Percentiles rank a stretch among this genome's conserved stretches.
These are phyloP conservation scores for Pangasius djambal DNA, from an alignment of 2,797 vertebrate species.

Conservation along the genomic window DNA sequence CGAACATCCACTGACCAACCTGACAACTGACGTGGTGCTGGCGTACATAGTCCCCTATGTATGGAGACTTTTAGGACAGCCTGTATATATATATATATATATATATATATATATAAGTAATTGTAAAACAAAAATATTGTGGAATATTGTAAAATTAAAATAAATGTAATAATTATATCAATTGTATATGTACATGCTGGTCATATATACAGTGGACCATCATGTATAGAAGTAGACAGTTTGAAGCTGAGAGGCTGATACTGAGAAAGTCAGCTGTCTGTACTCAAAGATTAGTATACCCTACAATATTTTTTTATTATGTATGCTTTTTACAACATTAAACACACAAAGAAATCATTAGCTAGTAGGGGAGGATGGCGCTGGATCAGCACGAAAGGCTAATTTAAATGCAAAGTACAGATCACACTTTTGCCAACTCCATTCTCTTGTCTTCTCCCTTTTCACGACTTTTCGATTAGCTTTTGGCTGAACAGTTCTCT, in stretches of 20 bases:
- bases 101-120: no score
- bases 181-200: not conserved
- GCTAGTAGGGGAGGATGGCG: not conserved
- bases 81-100: no score
- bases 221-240: not conserved
- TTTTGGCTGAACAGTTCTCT: conserved; percentile 30
- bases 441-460: conserved; percentile 10
- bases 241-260: not conserved
- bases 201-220: not conserved
- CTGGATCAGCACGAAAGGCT: not conserved
- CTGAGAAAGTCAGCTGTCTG: not conserved
- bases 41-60: no score
- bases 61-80: no score
- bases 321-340: not conserved
- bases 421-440: conserved; percentile 14
- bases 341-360: not conserved
- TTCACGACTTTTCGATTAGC: conserved; percentile 45
- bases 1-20: no score
- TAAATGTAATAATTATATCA: not conserved
- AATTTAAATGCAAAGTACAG: conserved; percentile 13
- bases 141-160: not conserved
- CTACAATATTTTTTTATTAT: not conserved
- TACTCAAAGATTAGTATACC: not conserved
- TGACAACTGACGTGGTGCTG: no score
- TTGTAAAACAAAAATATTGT: no score